Percentiles rank a stretch among this genome's conserved stretches.
Evolutionary conservation across 53 echinoderm and acorn worm species (phyloP).

Genomic region (Pentamera pediparva): DNA sequence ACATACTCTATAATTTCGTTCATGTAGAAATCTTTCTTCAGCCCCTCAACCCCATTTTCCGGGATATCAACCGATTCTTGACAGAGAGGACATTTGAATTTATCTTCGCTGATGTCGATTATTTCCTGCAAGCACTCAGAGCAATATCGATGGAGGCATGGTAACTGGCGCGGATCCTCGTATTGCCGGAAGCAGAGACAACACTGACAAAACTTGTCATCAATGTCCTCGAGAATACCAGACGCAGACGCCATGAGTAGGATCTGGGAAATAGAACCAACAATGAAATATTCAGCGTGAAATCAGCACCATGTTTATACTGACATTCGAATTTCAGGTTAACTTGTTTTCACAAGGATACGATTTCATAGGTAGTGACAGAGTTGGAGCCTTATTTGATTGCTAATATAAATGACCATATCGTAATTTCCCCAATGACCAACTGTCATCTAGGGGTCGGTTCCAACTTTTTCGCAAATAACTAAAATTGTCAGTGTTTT

Average conservation of each 20-base stretch:
- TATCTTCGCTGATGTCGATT: not conserved
- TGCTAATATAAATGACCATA: too few relatives aligned
- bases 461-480: too few relatives aligned
- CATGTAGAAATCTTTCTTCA: not conserved
- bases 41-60: constrained; percentile 2
- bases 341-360: too few relatives aligned
- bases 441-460: too few relatives aligned
- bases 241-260: not conserved
- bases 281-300: too few relatives aligned
- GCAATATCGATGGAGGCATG: constrained; percentile 1
- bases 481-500: too few relatives aligned
- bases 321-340: too few relatives aligned
- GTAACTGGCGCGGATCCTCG: not conserved
- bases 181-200: not conserved
- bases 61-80: not conserved
- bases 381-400: too few relatives aligned
- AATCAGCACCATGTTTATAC: too few relatives aligned
- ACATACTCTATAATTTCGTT: not conserved
- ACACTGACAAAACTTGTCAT: constrained; percentile 10
- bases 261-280: too few relatives aligned
- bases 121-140: not conserved
- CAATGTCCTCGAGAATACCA: not conserved
- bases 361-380: too few relatives aligned
- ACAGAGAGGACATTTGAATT: not conserved
- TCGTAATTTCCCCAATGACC: too few relatives aligned